phyloP scores from a whole-genome alignment of 2,797 vertebrate genomes.

The Enoplosus armatus region DNA sequence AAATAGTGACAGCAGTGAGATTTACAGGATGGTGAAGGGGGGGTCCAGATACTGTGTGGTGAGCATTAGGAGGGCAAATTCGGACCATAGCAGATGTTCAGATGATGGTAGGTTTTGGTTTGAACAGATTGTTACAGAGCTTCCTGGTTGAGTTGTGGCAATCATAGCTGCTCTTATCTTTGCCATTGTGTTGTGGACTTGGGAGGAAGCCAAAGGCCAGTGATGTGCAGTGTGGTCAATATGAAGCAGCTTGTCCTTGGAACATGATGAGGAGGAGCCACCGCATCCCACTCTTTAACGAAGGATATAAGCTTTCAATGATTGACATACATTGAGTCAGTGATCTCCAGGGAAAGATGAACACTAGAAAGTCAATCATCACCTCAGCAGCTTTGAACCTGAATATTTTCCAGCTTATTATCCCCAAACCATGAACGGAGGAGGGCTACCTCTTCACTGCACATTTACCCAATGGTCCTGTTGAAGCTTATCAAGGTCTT shows the following conservation, averaged over 20 bases:
- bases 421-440: conserved; percentile 26
- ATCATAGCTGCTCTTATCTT: background rate
- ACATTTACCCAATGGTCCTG: conserved; percentile 28
- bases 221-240: background rate
- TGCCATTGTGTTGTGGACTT: background rate
- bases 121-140: background rate
- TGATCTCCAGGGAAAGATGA: conserved; percentile 57
- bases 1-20: conserved; percentile 13
- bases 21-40: conserved; percentile 1
- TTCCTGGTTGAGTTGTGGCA: background rate
- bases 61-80: background rate
- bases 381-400: conserved; percentile 59
- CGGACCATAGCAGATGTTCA: background rate
- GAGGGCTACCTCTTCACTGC: background rate
- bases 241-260: conserved; percentile 43
- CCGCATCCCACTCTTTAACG: conserved; percentile 9
- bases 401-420: conserved; percentile 57
- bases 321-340: conserved; percentile 36
- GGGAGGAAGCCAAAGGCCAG: background rate
- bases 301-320: conserved; percentile 45
- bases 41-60: background rate
- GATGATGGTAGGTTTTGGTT: background rate
- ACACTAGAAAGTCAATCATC: conserved; percentile 46
- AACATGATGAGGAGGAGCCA: background rate
- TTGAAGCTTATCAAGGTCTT: conserved; percentile 48